phyloP scores from a whole-genome alignment of 2,113 vertebrate genomes.

The Corydoras sp. region DNA sequence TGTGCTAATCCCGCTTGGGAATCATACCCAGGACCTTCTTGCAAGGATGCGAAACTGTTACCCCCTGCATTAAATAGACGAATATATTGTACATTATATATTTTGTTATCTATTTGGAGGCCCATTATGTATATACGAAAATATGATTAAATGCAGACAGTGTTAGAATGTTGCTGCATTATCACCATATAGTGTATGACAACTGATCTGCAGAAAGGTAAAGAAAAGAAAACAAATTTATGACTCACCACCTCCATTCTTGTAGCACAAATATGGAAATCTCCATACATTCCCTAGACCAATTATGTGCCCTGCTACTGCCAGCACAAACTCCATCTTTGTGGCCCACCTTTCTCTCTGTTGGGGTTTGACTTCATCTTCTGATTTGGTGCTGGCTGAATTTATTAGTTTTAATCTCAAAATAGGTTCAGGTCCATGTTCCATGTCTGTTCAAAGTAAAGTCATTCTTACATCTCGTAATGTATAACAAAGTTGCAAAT shows the following conservation, averaged over 20 bases:
- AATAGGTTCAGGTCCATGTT: slow-evolving; percentile 25
- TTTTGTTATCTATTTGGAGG: too few relatives aligned
- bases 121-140: too few relatives aligned
- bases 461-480: too few relatives aligned
- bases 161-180: neutral
- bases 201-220: neutral
- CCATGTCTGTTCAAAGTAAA: slow-evolving; percentile 13
- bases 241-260: slow-evolving; percentile 67
- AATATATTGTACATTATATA: too few relatives aligned
- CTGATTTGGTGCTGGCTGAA: slow-evolving; percentile 5
- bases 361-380: slow-evolving; percentile 35
- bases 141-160: too few relatives aligned
- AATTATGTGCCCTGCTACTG: slow-evolving; percentile 63
- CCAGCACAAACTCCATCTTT: slow-evolving; percentile 63
- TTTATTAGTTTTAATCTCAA: slow-evolving; percentile 33
- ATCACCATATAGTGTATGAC: neutral
- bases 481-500: too few relatives aligned
- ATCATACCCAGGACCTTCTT: too few relatives aligned
- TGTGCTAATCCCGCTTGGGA: too few relatives aligned
- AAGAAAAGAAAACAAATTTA: neutral
- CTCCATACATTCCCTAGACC: slow-evolving; percentile 71
- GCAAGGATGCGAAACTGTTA: too few relatives aligned
- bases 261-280: slow-evolving; percentile 73
- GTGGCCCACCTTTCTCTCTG: slow-evolving; percentile 61
- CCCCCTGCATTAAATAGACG: too few relatives aligned